A percentile compares a stretch with the other conserved stretches of the same genome.
Conservation (phyloP, 1,140 invertebrate species). For the Drosophila punjabiensis region DNA sequence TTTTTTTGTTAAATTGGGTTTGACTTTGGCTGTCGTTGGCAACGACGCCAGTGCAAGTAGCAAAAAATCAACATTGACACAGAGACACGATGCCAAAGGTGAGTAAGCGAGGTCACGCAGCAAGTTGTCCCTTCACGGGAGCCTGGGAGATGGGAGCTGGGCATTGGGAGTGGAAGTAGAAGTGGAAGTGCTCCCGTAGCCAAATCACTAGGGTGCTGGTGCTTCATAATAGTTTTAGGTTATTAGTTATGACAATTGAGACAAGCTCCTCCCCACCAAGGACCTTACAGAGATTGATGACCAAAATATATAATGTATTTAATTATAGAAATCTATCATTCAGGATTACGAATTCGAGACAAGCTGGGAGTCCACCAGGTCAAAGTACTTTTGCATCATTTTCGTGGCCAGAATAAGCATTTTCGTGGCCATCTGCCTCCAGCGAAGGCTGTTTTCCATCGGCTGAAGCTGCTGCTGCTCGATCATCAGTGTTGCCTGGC, state of each 20-base stretch:
- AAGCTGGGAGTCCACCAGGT: not conserved
- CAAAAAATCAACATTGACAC: conserved; percentile 77
- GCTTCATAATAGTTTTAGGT: not conserved
- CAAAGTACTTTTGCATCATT: not conserved
- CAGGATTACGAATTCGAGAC: not conserved
- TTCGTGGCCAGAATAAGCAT: not conserved
- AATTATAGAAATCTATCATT: not conserved
- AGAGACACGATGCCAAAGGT: conserved; percentile 34
- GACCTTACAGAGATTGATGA: not conserved
- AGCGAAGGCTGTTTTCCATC: not conserved
- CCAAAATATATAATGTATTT: not conserved
- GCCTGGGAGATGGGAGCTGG: not conserved
- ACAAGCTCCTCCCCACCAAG: not conserved
- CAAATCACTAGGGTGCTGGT: not conserved
- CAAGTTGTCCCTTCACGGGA: not conserved
- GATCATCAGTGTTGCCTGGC: not conserved
- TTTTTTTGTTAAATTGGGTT: conserved; percentile 82
- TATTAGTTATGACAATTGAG: not conserved
- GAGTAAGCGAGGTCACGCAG: conserved; percentile 39
- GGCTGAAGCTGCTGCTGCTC: not conserved
- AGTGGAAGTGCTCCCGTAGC: not conserved
- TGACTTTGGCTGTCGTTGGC: conserved; percentile 67
- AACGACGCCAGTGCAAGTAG: conserved; percentile 40
- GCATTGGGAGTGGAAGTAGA: not conserved
- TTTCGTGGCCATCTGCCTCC: not conserved